phyloP scores from a whole-genome alignment of 2,113 vertebrate species.

The Anguilla rostrata region DNA sequence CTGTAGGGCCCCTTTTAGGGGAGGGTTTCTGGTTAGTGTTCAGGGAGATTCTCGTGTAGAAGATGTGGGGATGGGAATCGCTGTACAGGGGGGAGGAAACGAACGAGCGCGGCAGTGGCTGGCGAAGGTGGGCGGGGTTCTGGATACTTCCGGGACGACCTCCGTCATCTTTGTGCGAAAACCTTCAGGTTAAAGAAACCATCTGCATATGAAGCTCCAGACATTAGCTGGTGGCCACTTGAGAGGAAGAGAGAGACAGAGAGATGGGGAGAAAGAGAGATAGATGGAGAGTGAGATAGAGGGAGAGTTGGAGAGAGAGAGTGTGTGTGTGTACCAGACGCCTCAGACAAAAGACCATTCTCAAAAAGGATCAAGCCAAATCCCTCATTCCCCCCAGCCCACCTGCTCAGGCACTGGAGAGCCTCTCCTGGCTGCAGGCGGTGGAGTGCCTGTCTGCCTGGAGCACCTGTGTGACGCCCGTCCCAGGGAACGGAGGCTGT shows the following conservation, averaged over 20 bases:
- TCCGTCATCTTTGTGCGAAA: not conserved
- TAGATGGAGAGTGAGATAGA: too few species aligned
- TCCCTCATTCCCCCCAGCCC: not conserved
- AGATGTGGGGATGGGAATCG: not conserved
- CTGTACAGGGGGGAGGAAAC: not conserved
- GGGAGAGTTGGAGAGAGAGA: not conserved
- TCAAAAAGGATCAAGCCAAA: not conserved
- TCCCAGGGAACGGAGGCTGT: slow-evolving; percentile 35
- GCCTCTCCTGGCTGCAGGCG: not conserved
- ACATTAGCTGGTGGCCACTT: not conserved
- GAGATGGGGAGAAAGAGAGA: too few species aligned
- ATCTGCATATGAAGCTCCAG: too few species aligned
- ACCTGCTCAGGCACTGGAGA: not conserved
- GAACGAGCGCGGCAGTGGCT: not conserved
- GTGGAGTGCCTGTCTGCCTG: not conserved
- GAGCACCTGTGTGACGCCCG: slow-evolving; percentile 30
- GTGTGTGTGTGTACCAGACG: slow-evolving; percentile 6
- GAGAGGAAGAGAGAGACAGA: not conserved
- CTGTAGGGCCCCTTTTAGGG: not conserved
- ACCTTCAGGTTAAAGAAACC: not conserved
- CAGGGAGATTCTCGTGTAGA: not conserved
- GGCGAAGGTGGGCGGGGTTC: not conserved
- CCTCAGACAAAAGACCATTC: not conserved
- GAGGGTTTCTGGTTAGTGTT: not conserved
- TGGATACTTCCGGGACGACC: not conserved